Evolutionary conservation across 2,888 invertebrate species (phyloP), one percentile per base, ranked within the genome.

Genomic region (Pseudococcus viburni): DNA sequence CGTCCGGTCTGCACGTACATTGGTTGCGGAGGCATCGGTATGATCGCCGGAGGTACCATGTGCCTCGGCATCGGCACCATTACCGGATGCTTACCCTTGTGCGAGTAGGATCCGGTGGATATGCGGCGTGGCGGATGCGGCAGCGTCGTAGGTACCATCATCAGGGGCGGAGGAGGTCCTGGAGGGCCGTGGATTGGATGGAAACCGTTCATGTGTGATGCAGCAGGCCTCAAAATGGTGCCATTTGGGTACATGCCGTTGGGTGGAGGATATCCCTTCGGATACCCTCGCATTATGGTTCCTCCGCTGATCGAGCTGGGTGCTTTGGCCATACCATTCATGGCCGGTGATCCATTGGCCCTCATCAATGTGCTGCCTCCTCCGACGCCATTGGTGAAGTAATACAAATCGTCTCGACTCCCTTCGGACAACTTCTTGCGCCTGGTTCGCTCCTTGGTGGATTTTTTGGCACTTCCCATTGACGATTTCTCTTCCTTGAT

Each of bases 381-480:
- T 90, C 89, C 46, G 84, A 8, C 8, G 73, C 64, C 46, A 92
- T 93, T 93, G 89, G 93, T 91, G 11, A 93, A 93, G 90, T 94
- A 94, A 90, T 94, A 90, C 90, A 94, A 94, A 90, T 94, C 94
- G 33, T 92, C 93, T 22, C 93, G 93, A 80, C 89, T 84, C n/a
- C 93, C 93, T 0, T 93, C 93, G 46, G 93, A 92, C 90, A 93
- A 92, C 91, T 94, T 94, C 91, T 93, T 94, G 77, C 93, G 93
- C 90, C 93, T 93, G 90, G 94, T 91, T 17, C 91, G 92, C 73
- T 91, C 90, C 46, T 92, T 91, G 64, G 91, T 91, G 90, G 92
- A 92, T 90, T 93, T 91, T 89, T 91, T 91, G 6, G 12, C 33
- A 17, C 51, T 51, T 11, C 51, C 51, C 15, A 17, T 5, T 7